A percentile compares a stretch with the other conserved stretches of the same genome.
Conservation (phyloP, 37 sponge, comb jelly and placozoan genomes). For the Diacarnus erythraeanus region DNA sequence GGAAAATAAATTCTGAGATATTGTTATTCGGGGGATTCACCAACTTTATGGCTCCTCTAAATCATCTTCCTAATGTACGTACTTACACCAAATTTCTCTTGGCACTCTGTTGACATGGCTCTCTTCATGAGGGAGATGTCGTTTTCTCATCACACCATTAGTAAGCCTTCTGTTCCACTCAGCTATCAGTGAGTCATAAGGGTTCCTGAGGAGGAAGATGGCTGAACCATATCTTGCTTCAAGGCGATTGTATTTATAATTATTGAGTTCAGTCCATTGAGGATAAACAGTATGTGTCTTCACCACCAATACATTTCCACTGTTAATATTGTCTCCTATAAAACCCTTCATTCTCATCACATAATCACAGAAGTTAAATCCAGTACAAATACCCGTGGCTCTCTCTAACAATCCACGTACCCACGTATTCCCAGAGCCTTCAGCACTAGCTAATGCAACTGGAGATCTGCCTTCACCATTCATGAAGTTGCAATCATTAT, state of each 20-base stretch:
- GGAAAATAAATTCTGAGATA: conserved; percentile 9
- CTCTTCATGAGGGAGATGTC: conserved; percentile 5
- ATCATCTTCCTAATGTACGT: background rate
- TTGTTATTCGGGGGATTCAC: background rate
- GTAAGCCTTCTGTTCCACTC: conserved; percentile 57
- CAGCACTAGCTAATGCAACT: conserved; percentile 42
- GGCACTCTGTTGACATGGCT: conserved; percentile 14
- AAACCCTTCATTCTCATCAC: conserved; percentile 33
- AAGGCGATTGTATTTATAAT: background rate
- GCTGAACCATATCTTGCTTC: conserved; percentile 34
- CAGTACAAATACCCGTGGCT: conserved; percentile 60
- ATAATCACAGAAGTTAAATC: conserved; percentile 48
- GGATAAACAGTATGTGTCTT: conserved; percentile 41
- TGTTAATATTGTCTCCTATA: conserved; percentile 44
- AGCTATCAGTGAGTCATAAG: conserved; percentile 34
- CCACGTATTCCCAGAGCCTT: conserved; percentile 69
- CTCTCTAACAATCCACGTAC: conserved; percentile 46
- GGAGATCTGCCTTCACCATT: conserved; percentile 18
- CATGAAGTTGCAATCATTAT: conserved; percentile 41
- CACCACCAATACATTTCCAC: conserved; percentile 51
- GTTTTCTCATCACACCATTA: background rate
- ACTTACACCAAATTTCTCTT: conserved; percentile 17
- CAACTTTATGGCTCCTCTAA: background rate
- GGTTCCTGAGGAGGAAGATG: conserved; percentile 47
- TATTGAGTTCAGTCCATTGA: conserved; percentile 21